Percentiles rank a stretch among this genome's conserved stretches.
These are phyloP conservation scores for Musca domestica DNA, from an alignment of 1,140 invertebrate genomes.

Conservation along the genomic window DNA sequence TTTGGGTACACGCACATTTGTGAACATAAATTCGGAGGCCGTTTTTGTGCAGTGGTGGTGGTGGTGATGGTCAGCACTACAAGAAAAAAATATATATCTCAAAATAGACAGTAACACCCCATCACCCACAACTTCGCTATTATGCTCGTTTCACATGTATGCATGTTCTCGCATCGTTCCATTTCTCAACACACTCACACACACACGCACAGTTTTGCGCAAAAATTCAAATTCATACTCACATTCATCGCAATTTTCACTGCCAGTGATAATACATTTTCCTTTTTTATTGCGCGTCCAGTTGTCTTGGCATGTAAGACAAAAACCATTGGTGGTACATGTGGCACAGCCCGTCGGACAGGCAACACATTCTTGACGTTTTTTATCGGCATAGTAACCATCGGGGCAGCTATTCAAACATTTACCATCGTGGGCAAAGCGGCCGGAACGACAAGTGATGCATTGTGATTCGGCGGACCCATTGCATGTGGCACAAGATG, in stretches of 20 bases:
- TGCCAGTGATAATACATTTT: constrained; percentile 66
- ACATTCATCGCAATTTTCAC: constrained; percentile 64
- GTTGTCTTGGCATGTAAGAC: constrained; percentile 66
- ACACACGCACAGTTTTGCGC: not conserved
- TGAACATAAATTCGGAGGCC: too few species aligned
- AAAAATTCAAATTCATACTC: constrained; percentile 38
- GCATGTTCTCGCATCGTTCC: too few species aligned
- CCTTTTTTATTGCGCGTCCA: constrained; percentile 73
- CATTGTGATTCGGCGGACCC: constrained; percentile 75
- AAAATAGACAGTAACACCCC: too few species aligned
- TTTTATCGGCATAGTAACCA: constrained; percentile 71
- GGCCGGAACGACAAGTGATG: constrained; percentile 70
- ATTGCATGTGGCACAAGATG: constrained; percentile 77
- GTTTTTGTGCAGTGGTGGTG: too few species aligned
- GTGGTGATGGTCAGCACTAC: too few species aligned
- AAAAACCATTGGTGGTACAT: constrained; percentile 65
- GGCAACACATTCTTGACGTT: constrained; percentile 70
- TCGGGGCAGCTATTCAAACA: constrained; percentile 67
- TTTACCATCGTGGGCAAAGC: constrained; percentile 65
- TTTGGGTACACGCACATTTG: too few species aligned
- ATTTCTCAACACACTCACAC: not conserved
- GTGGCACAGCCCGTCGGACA: constrained; percentile 72
- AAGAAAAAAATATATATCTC: not conserved
- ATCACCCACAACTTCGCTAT: not conserved
- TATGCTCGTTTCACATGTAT: not conserved